Evolutionary conservation across 2,113 vertebrate species (phyloP).

Genomic region (Salvelinus fontinalis): DNA sequence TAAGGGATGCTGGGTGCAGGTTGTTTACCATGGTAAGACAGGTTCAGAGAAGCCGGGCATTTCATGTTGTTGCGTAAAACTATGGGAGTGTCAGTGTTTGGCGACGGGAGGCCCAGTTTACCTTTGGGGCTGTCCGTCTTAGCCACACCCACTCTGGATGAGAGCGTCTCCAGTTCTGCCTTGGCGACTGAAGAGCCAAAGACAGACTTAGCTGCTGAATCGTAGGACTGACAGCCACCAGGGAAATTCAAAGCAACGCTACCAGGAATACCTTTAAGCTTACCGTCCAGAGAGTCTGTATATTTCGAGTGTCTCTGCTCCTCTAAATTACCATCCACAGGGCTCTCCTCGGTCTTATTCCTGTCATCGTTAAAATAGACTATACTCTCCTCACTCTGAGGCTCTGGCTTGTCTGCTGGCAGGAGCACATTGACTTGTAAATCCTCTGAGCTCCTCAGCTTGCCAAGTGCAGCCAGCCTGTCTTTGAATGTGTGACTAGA

Average conservation of each 20-base stretch:
- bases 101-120: slow-evolving; percentile 74
- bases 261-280: slow-evolving; percentile 49
- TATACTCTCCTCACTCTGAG: slow-evolving; percentile 28
- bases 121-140: slow-evolving; percentile 81
- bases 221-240: slow-evolving; percentile 62
- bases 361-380: slow-evolving; percentile 43
- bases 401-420: slow-evolving; percentile 31
- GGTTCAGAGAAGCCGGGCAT: slow-evolving; percentile 74
- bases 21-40: slow-evolving; percentile 68
- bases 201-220: slow-evolving; percentile 66
- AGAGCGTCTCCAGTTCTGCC: slow-evolving; percentile 65
- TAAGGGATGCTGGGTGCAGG: slow-evolving; percentile 67
- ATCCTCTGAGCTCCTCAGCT: slow-evolving; percentile 78
- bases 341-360: slow-evolving; percentile 61
- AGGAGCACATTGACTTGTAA: slow-evolving; percentile 45
- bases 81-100: slow-evolving; percentile 68
- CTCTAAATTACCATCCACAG: slow-evolving; percentile 57
- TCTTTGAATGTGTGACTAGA: slow-evolving; percentile 81
- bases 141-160: slow-evolving; percentile 66
- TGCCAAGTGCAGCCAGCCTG: slow-evolving; percentile 81
- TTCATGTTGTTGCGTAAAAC: slow-evolving; percentile 75
- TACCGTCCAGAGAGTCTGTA: slow-evolving; percentile 66
- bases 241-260: slow-evolving; percentile 76
- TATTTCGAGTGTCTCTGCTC: slow-evolving; percentile 68
- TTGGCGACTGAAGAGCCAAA: slow-evolving; percentile 62